Evolutionary conservation across 2,113 vertebrate species (phyloP).

Genomic region (Plestiodon gilberti): DNA sequence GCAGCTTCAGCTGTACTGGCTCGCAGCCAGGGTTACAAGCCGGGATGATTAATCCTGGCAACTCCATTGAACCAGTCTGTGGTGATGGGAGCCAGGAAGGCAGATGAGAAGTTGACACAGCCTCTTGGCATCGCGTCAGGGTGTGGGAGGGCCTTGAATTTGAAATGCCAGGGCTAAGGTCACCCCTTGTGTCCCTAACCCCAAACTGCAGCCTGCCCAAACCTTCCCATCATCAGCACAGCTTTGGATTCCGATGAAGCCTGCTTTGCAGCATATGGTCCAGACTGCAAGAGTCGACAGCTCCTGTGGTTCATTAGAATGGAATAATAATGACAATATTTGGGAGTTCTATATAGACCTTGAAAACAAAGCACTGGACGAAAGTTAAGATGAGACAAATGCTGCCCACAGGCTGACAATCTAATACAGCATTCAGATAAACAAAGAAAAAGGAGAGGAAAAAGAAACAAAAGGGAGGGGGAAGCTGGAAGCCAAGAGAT

Average conservation of each 20-base stretch:
- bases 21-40: slow-evolving; percentile 49
- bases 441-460: no score
- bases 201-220: not conserved
- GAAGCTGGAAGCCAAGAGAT: no score
- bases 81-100: slow-evolving; percentile 52
- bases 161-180: not conserved
- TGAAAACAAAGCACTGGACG: not conserved
- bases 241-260: not conserved
- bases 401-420: not conserved
- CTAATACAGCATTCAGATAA: no score
- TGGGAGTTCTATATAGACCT: not conserved
- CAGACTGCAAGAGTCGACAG: not conserved
- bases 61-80: slow-evolving; percentile 45
- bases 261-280: not conserved
- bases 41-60: slow-evolving; percentile 69
- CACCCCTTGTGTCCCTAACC: not conserved
- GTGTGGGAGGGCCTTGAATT: not conserved
- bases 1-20: slow-evolving; percentile 56
- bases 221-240: not conserved
- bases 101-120: not conserved
- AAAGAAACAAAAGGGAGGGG: no score
- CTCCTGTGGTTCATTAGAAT: not conserved
- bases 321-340: not conserved
- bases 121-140: not conserved
- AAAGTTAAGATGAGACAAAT: not conserved